These are phyloP conservation scores for Holacanthella duospinosa DNA, from an alignment of 2,888 invertebrate species.

Conservation along the genomic window DNA sequence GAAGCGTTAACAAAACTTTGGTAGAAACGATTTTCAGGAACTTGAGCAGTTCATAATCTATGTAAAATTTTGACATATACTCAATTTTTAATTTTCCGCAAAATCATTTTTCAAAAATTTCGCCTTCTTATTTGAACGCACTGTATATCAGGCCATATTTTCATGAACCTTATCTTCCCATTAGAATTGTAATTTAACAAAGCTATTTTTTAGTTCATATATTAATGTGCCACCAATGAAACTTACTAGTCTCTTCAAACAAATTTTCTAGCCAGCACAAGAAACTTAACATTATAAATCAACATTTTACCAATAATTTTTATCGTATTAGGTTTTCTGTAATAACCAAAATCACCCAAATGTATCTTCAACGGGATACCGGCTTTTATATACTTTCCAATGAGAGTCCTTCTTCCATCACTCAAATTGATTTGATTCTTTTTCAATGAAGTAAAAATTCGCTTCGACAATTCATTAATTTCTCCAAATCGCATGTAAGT, in stretches of 20 bases:
- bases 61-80: no score
- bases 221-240: no score
- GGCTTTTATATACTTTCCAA: background rate
- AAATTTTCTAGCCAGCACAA: background rate
- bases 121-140: no score
- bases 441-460: background rate
- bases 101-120: no score
- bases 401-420: background rate
- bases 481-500: background rate
- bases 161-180: no score
- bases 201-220: no score
- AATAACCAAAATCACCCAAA: background rate
- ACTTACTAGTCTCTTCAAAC: background rate
- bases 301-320: background rate
- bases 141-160: no score
- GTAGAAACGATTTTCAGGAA: no score
- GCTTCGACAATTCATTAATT: background rate
- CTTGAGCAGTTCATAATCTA: no score
- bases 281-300: background rate
- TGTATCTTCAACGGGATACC: background rate
- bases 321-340: background rate
- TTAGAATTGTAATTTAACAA: no score
- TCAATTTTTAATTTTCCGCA: no score
- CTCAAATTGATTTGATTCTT: background rate
- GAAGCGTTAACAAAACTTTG: no score